Percentiles rank a stretch among this genome's conserved stretches.
Conservation (phyloP, 2,797 vertebrate species). For the Pseudochirops corinnae region DNA sequence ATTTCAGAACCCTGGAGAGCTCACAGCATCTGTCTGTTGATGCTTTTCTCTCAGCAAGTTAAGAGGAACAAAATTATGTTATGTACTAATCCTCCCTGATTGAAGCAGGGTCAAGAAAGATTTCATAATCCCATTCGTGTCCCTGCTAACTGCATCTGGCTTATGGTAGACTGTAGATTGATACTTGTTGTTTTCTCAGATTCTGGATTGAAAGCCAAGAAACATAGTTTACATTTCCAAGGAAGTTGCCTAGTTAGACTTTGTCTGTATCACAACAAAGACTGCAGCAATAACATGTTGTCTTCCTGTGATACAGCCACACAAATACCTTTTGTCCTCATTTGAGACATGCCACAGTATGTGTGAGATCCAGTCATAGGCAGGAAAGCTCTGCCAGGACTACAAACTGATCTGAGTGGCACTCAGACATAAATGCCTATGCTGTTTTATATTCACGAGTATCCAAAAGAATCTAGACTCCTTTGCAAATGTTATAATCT, state of each 20-base stretch:
- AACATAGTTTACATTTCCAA: neutral
- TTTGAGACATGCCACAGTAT: neutral
- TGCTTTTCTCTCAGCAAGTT: neutral
- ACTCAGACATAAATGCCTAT: neutral
- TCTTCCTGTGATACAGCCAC: neutral
- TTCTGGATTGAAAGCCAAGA: neutral
- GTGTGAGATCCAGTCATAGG: neutral
- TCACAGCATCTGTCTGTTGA: fast-evolving
- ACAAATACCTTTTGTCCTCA: neutral
- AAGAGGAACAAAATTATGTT: neutral
- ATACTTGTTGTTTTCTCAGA: neutral
- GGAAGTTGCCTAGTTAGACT: neutral
- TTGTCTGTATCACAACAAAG: neutral
- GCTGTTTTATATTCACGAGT: neutral
- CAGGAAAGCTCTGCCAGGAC: neutral
- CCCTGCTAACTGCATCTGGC: neutral
- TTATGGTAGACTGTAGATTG: neutral
- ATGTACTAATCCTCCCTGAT: neutral
- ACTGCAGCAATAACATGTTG: neutral
- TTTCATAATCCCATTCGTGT: neutral
- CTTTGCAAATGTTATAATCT: neutral
- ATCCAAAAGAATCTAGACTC: neutral
- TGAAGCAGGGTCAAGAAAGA: neutral
- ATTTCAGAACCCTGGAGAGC: conserved; percentile 44
- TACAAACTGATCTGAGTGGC: neutral